Evolutionary conservation across 2,888 invertebrate genomes (phyloP).

Genomic region (Mayetiola destructor): DNA sequence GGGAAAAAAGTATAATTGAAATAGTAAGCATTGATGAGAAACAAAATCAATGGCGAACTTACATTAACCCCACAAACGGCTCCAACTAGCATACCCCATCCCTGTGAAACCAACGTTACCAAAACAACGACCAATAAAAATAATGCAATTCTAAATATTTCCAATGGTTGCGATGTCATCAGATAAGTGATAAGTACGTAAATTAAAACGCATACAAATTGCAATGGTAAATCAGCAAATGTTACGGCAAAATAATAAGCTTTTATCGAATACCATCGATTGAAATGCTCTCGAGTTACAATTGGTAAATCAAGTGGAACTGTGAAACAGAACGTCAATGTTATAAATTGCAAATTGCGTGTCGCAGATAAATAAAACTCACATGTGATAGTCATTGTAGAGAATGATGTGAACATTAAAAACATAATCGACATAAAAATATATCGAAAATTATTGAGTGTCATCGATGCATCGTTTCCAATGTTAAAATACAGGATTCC

Average conservation of each 20-base stretch:
- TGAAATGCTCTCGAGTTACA: conserved; percentile 69
- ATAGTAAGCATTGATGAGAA: not conserved
- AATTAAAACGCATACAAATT: conserved; percentile 55
- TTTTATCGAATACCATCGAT: conserved; percentile 76
- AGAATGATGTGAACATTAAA: conserved; percentile 87
- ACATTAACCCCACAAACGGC: conserved; percentile 67
- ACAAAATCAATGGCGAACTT: conserved; percentile 19
- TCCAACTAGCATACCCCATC: conserved; percentile 72
- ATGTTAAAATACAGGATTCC: conserved; percentile 72
- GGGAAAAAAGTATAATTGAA: not conserved
- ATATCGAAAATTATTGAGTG: conserved; percentile 73
- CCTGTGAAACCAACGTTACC: conserved; percentile 72
- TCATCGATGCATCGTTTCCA: conserved; percentile 72
- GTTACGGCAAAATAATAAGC: conserved; percentile 70
- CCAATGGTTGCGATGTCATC: conserved; percentile 76
- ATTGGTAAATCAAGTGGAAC: conserved; percentile 74
- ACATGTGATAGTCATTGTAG: conserved; percentile 81
- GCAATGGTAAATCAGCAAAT: conserved; percentile 67
- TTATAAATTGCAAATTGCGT: not conserved
- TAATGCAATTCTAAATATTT: conserved; percentile 51
- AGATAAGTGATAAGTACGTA: conserved; percentile 70
- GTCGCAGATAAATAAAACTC: conserved; percentile 36
- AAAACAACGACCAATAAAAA: conserved; percentile 59
- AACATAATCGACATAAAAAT: conserved; percentile 87
- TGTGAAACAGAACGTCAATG: conserved; percentile 26